These are phyloP conservation scores for Caenorhabditis drosophilae DNA, from an alignment of 2,888 invertebrate species.

Conservation along the genomic window DNA sequence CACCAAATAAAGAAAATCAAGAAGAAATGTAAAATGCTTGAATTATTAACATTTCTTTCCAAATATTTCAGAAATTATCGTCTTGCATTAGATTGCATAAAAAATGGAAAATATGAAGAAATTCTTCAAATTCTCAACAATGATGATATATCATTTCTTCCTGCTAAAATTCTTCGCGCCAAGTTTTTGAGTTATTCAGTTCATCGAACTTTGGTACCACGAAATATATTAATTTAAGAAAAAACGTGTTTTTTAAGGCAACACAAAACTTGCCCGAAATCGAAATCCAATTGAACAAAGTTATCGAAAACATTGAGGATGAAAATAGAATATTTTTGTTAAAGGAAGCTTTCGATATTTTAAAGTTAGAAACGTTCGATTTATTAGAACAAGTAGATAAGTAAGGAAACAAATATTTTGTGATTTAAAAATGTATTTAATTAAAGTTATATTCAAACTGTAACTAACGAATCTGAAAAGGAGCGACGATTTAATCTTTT, in stretches of 20 bases:
- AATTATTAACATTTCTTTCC: no score
- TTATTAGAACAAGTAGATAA: no score
- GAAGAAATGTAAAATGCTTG: conserved; percentile 22
- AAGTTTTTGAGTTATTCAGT: conserved; percentile 26
- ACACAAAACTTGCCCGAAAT: no score
- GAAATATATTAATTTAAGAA: no score
- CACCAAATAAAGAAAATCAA: conserved; percentile 5
- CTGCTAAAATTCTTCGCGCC: conserved; percentile 26
- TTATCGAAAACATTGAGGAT: conserved; percentile 8
- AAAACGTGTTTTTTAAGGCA: not conserved
- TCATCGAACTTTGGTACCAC: conserved; percentile 13
- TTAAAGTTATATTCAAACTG: not conserved
- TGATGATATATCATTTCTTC: conserved; percentile 10
- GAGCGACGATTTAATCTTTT: not conserved
- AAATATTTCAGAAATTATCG: conserved; percentile 17
- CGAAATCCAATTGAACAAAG: no score
- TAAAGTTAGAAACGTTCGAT: conserved; percentile 26
- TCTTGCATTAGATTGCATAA: conserved; percentile 13
- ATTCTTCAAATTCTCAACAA: conserved; percentile 1
- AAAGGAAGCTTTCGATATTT: conserved; percentile 22
- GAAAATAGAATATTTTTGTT: conserved; percentile 10
- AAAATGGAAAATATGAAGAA: conserved; percentile 20
- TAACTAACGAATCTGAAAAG: not conserved
- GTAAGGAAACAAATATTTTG: no score
- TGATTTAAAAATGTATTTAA: conserved; percentile 4